Conservation (phyloP, 53 echinoderm and acorn worm species). For the Pentamera pediparva region DNA sequence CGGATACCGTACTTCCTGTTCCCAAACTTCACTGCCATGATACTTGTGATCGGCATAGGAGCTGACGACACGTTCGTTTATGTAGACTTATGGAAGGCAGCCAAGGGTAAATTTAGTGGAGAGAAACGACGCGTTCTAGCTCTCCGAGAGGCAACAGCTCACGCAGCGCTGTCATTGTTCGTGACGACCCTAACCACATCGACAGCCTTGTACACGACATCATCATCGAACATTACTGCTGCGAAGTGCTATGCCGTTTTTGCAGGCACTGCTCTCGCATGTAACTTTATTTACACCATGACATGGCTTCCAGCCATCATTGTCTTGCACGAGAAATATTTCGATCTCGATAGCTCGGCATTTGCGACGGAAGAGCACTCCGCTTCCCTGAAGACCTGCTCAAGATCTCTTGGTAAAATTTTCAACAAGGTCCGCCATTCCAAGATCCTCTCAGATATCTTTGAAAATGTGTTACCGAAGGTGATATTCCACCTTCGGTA, state of each 20-base stretch:
- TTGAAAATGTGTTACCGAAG: constrained; percentile 48
- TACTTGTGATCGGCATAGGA: constrained; percentile 75
- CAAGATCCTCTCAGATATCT: no score
- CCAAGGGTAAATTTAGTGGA: background rate
- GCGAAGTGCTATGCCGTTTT: constrained; percentile 78
- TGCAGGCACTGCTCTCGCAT: constrained; percentile 61
- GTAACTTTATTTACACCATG: constrained; percentile 72
- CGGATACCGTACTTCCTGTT: constrained; percentile 79
- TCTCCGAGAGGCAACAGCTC: constrained; percentile 55
- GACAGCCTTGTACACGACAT: constrained; percentile 56
- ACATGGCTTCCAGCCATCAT: constrained; percentile 83
- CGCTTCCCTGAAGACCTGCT: background rate
- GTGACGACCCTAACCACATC: constrained; percentile 88
- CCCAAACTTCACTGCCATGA: constrained; percentile 59
- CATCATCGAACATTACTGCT: constrained; percentile 71
- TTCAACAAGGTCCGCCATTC: constrained; percentile 37
- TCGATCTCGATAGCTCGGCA: no score
- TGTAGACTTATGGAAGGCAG: constrained; percentile 76
- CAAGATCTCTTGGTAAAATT: background rate
- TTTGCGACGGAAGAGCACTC: background rate
- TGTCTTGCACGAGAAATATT: constrained; percentile 58
- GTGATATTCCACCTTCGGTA: constrained; percentile 52
- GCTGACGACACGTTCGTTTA: constrained; percentile 90
- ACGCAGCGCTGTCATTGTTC: constrained; percentile 72
- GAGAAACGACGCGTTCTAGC: constrained; percentile 22